Evolutionary conservation across 2,888 invertebrate species (phyloP).

Genomic region (Dolichomitus sp.): DNA sequence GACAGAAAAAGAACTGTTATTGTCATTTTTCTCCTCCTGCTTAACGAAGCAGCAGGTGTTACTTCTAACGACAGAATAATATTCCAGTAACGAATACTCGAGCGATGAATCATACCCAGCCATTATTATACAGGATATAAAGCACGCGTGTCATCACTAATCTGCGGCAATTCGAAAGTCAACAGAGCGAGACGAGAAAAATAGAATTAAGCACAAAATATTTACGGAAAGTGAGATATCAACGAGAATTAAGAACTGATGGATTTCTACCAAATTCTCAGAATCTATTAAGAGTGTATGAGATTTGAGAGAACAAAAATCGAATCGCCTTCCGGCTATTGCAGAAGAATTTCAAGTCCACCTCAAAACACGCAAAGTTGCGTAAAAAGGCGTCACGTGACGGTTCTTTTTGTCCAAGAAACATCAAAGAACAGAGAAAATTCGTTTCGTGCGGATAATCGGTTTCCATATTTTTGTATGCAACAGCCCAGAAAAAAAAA

Average conservation of each 20-base stretch:
- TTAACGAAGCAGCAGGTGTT: constrained; percentile 39
- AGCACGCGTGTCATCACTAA: constrained; percentile 7
- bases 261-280: not conserved
- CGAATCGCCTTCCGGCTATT: constrained; percentile 56
- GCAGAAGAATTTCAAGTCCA: constrained; percentile 30
- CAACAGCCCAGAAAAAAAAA: not conserved
- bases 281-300: not conserved
- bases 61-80: constrained; percentile 20
- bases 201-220: constrained; percentile 1
- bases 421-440: constrained; percentile 33
- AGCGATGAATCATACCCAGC: constrained; percentile 38
- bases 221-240: not conserved
- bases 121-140: not conserved
- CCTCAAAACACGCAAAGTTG: constrained; percentile 51
- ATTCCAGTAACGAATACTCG: constrained; percentile 35
- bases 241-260: not conserved
- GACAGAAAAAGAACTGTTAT: not conserved
- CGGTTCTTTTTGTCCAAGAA: constrained; percentile 18
- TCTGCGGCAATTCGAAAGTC: not conserved
- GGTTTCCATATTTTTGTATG: constrained; percentile 32
- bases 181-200: not conserved
- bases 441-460: constrained; percentile 62
- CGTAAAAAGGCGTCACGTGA: constrained; percentile 1
- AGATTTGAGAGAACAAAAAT: constrained; percentile 7
- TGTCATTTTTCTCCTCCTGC: constrained; percentile 3